Conservation (phyloP, 2,797 vertebrate species). For the Arrhamphus sclerolepis region DNA sequence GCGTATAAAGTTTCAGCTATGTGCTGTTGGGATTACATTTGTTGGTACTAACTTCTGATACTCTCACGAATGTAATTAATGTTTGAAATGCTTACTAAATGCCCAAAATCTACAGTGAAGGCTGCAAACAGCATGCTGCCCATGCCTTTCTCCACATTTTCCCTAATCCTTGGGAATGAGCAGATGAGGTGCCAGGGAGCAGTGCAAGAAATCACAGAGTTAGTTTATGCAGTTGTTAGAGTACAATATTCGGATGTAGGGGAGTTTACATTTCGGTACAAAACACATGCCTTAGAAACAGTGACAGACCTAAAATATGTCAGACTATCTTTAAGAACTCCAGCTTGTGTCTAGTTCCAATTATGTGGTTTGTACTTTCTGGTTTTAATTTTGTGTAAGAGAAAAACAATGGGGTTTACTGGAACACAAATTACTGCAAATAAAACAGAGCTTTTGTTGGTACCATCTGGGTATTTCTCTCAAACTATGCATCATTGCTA, state of each 20-base stretch:
- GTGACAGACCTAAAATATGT: not conserved
- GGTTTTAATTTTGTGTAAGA: conserved; percentile 10
- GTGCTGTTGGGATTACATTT: conserved; percentile 61
- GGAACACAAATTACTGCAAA: conserved; percentile 11
- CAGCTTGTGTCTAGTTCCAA: not conserved
- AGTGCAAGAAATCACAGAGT: conserved; percentile 1
- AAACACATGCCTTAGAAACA: not conserved
- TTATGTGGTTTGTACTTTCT: conserved; percentile 4
- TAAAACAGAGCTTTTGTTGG: not conserved
- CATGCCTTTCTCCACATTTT: conserved; percentile 70
- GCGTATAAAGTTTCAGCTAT: conserved; percentile 79
- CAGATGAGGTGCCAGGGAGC: conserved; percentile 80
- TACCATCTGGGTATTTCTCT: conserved; percentile 1
- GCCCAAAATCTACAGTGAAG: conserved; percentile 81
- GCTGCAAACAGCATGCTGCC: conserved; percentile 80
- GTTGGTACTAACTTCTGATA: not conserved
- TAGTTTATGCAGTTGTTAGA: not conserved
- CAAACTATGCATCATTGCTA: not conserved
- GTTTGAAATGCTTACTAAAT: too few relatives aligned
- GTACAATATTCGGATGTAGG: too few relatives aligned
- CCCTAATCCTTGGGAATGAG: conserved; percentile 75
- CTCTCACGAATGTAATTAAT: not conserved
- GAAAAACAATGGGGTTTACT: conserved; percentile 5
- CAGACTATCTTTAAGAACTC: not conserved
- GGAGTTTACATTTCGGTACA: too few relatives aligned